Percentiles rank a stretch among this genome's conserved stretches.
phyloP scores from a whole-genome alignment of 2,888 invertebrate species.

The Smittia sp. region DNA sequence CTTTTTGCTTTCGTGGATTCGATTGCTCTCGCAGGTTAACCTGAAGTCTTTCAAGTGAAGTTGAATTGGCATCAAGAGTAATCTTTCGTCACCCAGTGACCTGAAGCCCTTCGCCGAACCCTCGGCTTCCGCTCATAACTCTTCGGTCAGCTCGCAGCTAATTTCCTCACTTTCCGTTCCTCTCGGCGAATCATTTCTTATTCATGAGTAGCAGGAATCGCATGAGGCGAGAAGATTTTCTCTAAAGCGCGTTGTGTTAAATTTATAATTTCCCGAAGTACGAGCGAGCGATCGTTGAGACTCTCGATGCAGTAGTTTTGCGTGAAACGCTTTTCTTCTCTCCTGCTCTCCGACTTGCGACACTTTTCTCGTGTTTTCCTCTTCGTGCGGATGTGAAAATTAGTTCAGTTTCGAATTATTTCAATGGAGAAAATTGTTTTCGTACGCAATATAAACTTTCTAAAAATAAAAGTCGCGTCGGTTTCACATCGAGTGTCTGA shows the following conservation, averaged over 20 bases:
- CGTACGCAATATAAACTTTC: no score
- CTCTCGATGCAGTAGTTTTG: constrained; percentile 22
- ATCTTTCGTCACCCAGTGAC: no score
- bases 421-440: no score
- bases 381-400: not conserved
- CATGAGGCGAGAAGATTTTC: constrained; percentile 6
- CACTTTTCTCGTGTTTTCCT: constrained; percentile 28
- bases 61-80: not conserved
- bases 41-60: not conserved
- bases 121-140: no score
- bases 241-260: not conserved
- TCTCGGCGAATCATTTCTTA: not conserved
- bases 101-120: no score
- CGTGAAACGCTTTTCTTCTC: not conserved
- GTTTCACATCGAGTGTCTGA: no score
- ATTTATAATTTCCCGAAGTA: not conserved
- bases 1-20: no score
- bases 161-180: not conserved
- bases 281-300: not conserved
- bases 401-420: not conserved
- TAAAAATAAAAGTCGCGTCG: no score
- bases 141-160: no score
- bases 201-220: not conserved
- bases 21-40: not conserved
- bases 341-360: constrained; percentile 16